Conservation (phyloP, 2,888 invertebrate species). For the Deilephila porcellus region DNA sequence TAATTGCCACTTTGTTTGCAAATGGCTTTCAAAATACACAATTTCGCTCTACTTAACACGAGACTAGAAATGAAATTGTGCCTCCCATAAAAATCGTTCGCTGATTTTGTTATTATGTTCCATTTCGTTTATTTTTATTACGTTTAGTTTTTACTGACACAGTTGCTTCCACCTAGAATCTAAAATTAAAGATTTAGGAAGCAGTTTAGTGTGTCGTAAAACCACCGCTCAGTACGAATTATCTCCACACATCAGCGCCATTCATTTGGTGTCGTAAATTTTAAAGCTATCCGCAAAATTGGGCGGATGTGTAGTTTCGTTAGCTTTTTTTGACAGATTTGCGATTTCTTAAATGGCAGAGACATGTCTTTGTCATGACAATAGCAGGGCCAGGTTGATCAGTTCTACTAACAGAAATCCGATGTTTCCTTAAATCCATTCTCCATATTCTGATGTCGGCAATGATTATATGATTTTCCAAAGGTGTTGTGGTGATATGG, state of each 20-base stretch:
- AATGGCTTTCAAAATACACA: background rate
- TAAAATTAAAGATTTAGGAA: slow-evolving; percentile 38
- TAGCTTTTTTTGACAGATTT: too few relatives aligned
- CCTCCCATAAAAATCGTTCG: slow-evolving; percentile 14
- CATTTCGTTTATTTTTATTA: slow-evolving; percentile 15
- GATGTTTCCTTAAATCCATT: too few relatives aligned
- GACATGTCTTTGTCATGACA: too few relatives aligned
- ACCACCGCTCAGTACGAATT: slow-evolving; percentile 32
- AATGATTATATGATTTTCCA: too few relatives aligned
- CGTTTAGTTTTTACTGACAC: slow-evolving; percentile 35
- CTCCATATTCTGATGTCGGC: too few relatives aligned
- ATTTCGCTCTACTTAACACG: background rate
- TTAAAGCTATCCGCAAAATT: background rate
- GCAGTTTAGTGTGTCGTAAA: slow-evolving; percentile 41
- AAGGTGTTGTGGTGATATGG: too few relatives aligned
- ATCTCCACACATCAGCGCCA: background rate
- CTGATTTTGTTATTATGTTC: slow-evolving; percentile 11
- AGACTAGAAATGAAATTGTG: slow-evolving; percentile 1
- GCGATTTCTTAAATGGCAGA: background rate
- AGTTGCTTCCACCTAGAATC: slow-evolving; percentile 31
- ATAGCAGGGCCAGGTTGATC: too few relatives aligned
- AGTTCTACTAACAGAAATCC: too few relatives aligned
- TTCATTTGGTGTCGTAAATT: slow-evolving; percentile 1
- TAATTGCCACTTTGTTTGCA: background rate
- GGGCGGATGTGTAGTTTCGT: background rate